Conservation (phyloP, 2,888 invertebrate species). For the Pandemis corylana region DNA sequence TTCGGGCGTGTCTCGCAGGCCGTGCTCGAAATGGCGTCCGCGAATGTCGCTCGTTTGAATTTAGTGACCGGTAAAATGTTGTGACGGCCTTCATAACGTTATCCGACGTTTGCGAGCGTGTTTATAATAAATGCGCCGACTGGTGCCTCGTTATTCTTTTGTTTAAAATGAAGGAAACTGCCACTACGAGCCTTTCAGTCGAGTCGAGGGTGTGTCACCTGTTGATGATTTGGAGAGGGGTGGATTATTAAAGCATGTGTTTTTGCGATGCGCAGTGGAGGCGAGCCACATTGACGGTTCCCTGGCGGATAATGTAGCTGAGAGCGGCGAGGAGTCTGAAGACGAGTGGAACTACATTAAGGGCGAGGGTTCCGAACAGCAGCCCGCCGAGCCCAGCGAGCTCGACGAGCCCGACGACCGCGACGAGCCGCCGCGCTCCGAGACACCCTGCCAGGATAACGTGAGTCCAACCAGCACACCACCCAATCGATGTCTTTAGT, state of each 20-base stretch:
- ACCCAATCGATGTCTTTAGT: neutral
- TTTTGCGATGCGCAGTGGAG: slow-evolving; percentile 72
- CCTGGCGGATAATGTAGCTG: slow-evolving; percentile 89
- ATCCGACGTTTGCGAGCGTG: slow-evolving; percentile 46
- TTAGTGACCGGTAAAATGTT: slow-evolving; percentile 78
- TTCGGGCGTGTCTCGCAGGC: slow-evolving; percentile 76
- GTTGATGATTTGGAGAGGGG: slow-evolving; percentile 64
- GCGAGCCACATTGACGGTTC: slow-evolving; percentile 79
- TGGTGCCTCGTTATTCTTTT: slow-evolving; percentile 25
- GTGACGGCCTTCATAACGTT: slow-evolving; percentile 51
- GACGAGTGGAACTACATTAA: slow-evolving; percentile 96
- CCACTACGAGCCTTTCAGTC: slow-evolving; percentile 42
- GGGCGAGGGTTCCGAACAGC: slow-evolving; percentile 86
- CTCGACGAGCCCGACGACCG: slow-evolving; percentile 57
- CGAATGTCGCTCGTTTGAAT: slow-evolving; percentile 76
- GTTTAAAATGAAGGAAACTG: slow-evolving; percentile 24
- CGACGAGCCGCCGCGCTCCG: slow-evolving; percentile 79
- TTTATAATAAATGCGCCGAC: slow-evolving; percentile 44
- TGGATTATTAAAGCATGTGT: slow-evolving; percentile 47
- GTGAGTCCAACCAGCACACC: slow-evolving; percentile 57
- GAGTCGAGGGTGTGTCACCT: slow-evolving; percentile 78
- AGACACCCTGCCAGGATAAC: slow-evolving; percentile 80
- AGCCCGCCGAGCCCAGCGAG: slow-evolving; percentile 75
- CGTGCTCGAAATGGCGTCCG: slow-evolving; percentile 80
- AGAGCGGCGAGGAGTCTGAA: slow-evolving; percentile 91